Evolutionary conservation across 92 coral and sea anemone species (phyloP), one percentile per base, ranked within the genome.

Genomic region (Siderastrea siderea): DNA sequence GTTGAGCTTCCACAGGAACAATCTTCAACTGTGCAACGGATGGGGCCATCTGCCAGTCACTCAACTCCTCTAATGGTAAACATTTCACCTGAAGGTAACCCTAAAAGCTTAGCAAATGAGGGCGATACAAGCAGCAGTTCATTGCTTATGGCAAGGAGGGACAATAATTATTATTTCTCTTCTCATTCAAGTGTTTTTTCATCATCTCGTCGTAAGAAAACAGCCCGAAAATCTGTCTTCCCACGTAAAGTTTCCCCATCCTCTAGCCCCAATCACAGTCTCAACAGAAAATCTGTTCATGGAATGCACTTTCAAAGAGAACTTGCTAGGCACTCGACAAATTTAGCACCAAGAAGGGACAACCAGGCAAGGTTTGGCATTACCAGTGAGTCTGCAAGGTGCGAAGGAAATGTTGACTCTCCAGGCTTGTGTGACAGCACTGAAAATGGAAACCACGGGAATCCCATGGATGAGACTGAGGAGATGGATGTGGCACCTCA

Each of bases 121-220:
- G 43, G 71, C 60, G 71, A 49, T 3, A 74, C 52, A 19, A 60
- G 45, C 59, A 50, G 65, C 62, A 73, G 72, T 43, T 84, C 87
- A 12, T 64, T 84, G 74, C 87, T 84, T 6, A 8, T 84, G 52
- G 81, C 87, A 8, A 61, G 81, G 64, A 84, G 86, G n/a, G 69
- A 47, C 62, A 74, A 74, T 49, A 52, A 66, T 49, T 48, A 66
- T 49, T 48, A 63, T 47, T 79, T 69, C 49, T 67, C 90, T 50
- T 64, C 90, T 61, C 87, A 51, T 47, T 57, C 86, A 68, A 70
- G 79, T 51, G 19, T 70, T 69, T 81, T 70, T 43, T 65, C 78
- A 46, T 38, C 86, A 5, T 95, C 98, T 6, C 88, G 98, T 57
- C 93, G 98, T 9, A 95, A 95, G 80, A 87, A 95, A 80, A 87